Conservation (phyloP, 2,797 vertebrate genomes). For the Squalus acanthias region DNA sequence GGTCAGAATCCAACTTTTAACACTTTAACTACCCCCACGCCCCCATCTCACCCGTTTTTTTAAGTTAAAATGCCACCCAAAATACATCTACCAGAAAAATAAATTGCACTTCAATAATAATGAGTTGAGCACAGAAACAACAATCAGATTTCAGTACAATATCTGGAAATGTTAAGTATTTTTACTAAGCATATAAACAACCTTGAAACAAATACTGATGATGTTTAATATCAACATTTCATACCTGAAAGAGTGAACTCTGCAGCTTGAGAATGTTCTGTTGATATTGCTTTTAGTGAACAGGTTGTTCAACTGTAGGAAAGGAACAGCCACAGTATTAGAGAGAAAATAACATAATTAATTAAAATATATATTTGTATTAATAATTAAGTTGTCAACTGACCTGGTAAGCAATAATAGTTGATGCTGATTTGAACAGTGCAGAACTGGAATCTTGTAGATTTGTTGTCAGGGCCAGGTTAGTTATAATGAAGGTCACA, state of each 20-base stretch:
- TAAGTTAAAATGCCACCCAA: too few species aligned
- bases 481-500: slow-evolving; percentile 7
- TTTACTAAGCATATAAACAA: not conserved
- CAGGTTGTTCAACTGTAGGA: not conserved
- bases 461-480: not conserved
- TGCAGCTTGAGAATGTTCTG: not conserved
- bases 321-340: not conserved
- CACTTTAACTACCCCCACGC: too few species aligned
- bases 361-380: not conserved
- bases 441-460: not conserved
- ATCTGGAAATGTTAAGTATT: not conserved
- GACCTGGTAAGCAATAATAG: not conserved
- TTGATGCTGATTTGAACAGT: not conserved
- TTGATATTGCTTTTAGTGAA: not conserved
- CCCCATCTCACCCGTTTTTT: too few species aligned
- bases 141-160: not conserved
- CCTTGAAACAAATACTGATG: not conserved
- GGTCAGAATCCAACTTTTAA: too few species aligned
- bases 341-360: not conserved
- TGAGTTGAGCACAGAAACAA: too few species aligned
- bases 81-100: too few species aligned
- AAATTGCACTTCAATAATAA: too few species aligned
- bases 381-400: not conserved
- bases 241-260: not conserved
- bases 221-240: not conserved